Base-by-base conservation (phyloP, 1,140 invertebrate species). In the Brachionus manjavacas region DNA sequence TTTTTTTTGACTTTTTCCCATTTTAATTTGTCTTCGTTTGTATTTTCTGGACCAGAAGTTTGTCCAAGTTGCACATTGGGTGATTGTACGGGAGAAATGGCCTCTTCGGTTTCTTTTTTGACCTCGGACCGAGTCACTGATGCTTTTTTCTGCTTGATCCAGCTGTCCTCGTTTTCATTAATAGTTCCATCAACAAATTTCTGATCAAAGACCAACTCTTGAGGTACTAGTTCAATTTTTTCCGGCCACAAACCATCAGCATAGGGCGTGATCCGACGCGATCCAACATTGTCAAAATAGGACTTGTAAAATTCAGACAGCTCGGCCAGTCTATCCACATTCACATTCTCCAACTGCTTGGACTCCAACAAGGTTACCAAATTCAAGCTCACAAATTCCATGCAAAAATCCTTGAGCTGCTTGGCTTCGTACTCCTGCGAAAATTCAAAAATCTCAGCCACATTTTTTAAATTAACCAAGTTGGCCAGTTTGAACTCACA, bases 381-480 rank as follows among this genome's bases (percentile, higher is more conserved):
- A 88, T 94, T 94, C 25, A 93, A 88, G 8, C 90, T 91, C 55
- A 94, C 92, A 87, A 92, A 94, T 86, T 94, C 91, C 90, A 93
- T 92, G 87, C 92, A 93, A 85, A 91, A 91, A 28, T 89, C 86
- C 88, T 93, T 92, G 1, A 94, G 89, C 86, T 93, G 92, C 2
- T 87, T 85, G 8, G 93, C 92, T 86, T 93, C 93, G 84, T 88
- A 89, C 4, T 91, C 90, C 84, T 81, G 84, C 14, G 93, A 91
- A 86, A 94, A 91, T 87, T 93, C 91, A 66, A 94, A 88, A 8
- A 94, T 88, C 86, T 93, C 92, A 3, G 91, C 88, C 28, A 91
- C 92, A 89, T 94, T 94, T 88, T 92, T 93, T 46, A 94, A 86
- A 6, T 91, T 92, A 3, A 94, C 87, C 2, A 92, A 85, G 81